phyloP scores from a whole-genome alignment of 1,140 invertebrate species.

The Drosophila equinoxialis region DNA sequence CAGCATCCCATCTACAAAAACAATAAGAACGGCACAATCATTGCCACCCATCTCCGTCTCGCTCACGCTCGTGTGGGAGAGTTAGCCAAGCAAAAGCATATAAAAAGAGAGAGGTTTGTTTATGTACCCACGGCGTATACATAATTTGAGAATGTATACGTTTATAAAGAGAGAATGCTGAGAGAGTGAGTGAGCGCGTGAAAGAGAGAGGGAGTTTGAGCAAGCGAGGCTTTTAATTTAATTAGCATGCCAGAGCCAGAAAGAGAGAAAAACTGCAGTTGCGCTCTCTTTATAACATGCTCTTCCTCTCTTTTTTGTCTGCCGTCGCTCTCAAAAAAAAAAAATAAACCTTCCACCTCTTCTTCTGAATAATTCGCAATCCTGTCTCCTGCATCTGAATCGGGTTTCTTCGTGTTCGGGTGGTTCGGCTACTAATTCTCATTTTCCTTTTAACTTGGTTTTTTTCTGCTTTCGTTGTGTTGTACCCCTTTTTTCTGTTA shows the following conservation, averaged over 20 bases:
- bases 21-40: slow-evolving; percentile 68
- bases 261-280: slow-evolving; percentile 21
- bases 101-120: slow-evolving; percentile 13
- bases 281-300: slow-evolving; percentile 4
- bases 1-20: slow-evolving; percentile 55
- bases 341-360: slow-evolving; percentile 10
- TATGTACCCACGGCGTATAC: slow-evolving; percentile 12
- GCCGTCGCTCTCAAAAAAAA: slow-evolving; percentile 7
- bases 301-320: slow-evolving; percentile 3
- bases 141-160: slow-evolving; percentile 8
- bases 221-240: slow-evolving; percentile 44
- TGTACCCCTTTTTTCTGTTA: slow-evolving; percentile 24
- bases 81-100: slow-evolving; percentile 13
- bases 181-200: slow-evolving; percentile 15
- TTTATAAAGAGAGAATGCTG: slow-evolving; percentile 33
- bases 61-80: slow-evolving; percentile 38
- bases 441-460: slow-evolving; percentile 5
- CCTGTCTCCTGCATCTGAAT: slow-evolving; percentile 6
- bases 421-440: slow-evolving; percentile 25
- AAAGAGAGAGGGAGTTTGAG: slow-evolving; percentile 12
- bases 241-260: slow-evolving; percentile 30
- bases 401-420: slow-evolving; percentile 12
- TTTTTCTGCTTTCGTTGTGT: slow-evolving; percentile 13
- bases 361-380: neutral
- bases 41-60: slow-evolving; percentile 65